These are phyloP conservation scores for Ophraella communa DNA, from an alignment of 2,888 invertebrate genomes.

Conservation along the genomic window DNA sequence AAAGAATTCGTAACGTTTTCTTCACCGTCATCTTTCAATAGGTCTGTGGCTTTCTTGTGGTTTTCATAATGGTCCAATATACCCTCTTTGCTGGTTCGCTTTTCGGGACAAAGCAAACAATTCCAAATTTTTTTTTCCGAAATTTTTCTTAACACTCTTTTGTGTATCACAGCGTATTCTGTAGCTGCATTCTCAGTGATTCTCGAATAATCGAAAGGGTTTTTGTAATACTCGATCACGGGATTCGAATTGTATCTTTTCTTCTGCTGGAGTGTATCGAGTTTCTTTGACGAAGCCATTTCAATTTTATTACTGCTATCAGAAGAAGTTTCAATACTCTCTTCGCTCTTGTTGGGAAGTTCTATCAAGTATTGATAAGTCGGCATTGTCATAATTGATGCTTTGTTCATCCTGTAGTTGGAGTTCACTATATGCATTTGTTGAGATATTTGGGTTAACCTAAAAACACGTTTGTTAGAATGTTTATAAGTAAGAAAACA, in stretches of 20 bases:
- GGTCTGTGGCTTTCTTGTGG: slow-evolving; percentile 23
- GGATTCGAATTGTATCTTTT: neutral
- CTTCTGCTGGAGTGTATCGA: neutral
- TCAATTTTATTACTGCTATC: too few species aligned
- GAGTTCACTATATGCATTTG: too few species aligned
- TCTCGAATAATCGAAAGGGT: neutral
- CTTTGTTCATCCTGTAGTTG: too few species aligned
- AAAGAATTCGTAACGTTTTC: neutral
- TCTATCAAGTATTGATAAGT: too few species aligned
- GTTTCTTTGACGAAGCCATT: too few species aligned
- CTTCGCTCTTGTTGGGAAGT: too few species aligned
- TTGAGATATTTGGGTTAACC: too few species aligned
- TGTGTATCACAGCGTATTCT: neutral
- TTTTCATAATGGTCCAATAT: slow-evolving; percentile 34
- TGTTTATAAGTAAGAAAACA: too few species aligned
- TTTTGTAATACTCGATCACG: neutral
- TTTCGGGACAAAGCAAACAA: slow-evolving; percentile 31
- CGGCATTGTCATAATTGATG: too few species aligned
- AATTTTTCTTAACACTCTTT: neutral
- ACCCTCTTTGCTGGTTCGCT: slow-evolving; percentile 26
- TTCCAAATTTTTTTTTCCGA: neutral
- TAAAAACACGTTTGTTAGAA: too few species aligned
- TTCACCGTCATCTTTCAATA: slow-evolving; percentile 6
- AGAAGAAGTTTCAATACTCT: too few species aligned
- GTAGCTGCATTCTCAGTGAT: neutral